Base-by-base conservation (phyloP, 1,140 invertebrate species). In the Procambarus virginalis region DNA sequence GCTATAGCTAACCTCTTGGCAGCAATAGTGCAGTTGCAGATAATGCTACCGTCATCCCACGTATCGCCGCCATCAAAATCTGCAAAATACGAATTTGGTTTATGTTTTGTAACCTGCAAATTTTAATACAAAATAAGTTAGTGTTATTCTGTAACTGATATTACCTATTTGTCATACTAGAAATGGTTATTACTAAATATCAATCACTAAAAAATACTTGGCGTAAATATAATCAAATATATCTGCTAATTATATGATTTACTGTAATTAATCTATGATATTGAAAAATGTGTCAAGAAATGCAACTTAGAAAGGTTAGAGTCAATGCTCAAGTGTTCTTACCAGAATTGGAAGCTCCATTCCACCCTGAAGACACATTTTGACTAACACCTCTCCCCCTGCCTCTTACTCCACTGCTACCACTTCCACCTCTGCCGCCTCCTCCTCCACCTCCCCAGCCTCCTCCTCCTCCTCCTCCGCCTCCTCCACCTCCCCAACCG, bases 21-120 rank as follows among this genome's bases (percentile, higher is more conserved):
- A n/a, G 93, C 93, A 92, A 94, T 82, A 70, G 94, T 94, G 93
- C 95, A 96, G 2, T 93, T 93, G 91, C 95, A 96, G 34, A 93
- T 92, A 64, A 95, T 83, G 60, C 92, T 91, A 51, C 51, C 82
- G 20, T 87, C 64, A 10, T 51, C 60, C 14, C 14, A 64, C 17
- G 60, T 34, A 48, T 5, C 58, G 79, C 45, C 48, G 10, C 49
- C 48, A 48, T 20, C n/a, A 22, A 51, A 51, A 12, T 60, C 77
- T 87, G 77, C 14, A 70, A 70, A 70, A 0, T 8, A 80, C 22
- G 79, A 70, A 10, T 68, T 64, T 64, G 6, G 55, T 58, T 9
- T 9, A 58, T 58, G 55, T 58, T 8, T 58, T 12, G 55, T 58
- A 58, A 58, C 6, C 55, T 34, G 34, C 34, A 34, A 34, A 34